A percentile compares a stretch with the other conserved stretches of the same genome.
phyloP scores from a whole-genome alignment of 1,140 invertebrate genomes.

The Panulirus ornatus region DNA sequence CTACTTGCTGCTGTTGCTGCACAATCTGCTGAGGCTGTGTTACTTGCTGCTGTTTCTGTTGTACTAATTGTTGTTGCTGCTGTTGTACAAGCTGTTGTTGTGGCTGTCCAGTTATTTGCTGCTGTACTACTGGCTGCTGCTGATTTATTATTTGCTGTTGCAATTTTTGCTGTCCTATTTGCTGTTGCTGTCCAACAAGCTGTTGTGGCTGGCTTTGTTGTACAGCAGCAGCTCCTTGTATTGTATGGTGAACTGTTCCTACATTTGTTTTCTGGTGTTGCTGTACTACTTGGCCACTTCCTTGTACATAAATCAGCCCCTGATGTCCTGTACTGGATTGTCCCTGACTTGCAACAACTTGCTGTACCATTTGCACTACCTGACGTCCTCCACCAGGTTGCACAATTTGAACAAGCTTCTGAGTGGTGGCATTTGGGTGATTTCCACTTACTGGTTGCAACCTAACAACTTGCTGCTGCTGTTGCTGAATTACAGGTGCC shows the following conservation, averaged over 20 bases:
- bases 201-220: slow-evolving; percentile 41
- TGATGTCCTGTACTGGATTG: slow-evolving; percentile 39
- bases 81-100: slow-evolving; percentile 31
- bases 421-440: slow-evolving; percentile 20
- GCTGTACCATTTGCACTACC: slow-evolving; percentile 66
- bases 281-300: slow-evolving; percentile 54
- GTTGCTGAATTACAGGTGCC: slow-evolving; percentile 47
- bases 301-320: slow-evolving; percentile 61
- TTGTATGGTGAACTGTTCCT: slow-evolving; percentile 49
- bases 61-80: slow-evolving; percentile 10
- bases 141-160: slow-evolving; percentile 25
- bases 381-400: slow-evolving; percentile 55
- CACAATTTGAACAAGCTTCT: slow-evolving; percentile 64
- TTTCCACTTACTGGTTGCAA: slow-evolving; percentile 52
- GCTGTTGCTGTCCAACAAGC: not conserved
- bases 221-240: slow-evolving; percentile 25
- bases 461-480: slow-evolving; percentile 66
- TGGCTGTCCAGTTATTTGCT: slow-evolving; percentile 28
- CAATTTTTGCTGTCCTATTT: slow-evolving; percentile 24
- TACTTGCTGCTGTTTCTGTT: slow-evolving; percentile 33
- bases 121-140: slow-evolving; percentile 28
- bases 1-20: slow-evolving; percentile 29
- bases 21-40: slow-evolving; percentile 38
- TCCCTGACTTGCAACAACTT: slow-evolving; percentile 54
- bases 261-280: slow-evolving; percentile 45